Base-by-base conservation (phyloP, 2,113 vertebrate species). In the Sclerurus mexicanus region DNA sequence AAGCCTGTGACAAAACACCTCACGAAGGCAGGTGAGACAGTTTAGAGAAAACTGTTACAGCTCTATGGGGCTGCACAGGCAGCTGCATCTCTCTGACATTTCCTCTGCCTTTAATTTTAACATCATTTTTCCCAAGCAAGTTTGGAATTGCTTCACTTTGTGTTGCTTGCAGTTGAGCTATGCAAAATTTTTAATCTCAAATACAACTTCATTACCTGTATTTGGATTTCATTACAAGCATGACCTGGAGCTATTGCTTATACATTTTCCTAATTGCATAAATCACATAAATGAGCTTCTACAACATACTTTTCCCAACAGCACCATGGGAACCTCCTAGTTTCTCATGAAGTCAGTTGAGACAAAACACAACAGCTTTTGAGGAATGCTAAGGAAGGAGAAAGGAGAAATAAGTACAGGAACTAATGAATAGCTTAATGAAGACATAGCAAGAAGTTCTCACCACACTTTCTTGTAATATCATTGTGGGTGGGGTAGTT, bases 231-330 rank as follows among this genome's bases (percentile, higher is more conserved):
- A 85, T 93, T 95, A 95, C 42, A 79, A 74, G 18, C 59, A 76
- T 94, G 74, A 83, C 94, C 74, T 62, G 67, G 27, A 93, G 91
- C 47, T 7, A 30, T 66, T 60, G 39, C 35, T 94, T 91, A 78
- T 46, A 74, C 35, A 55, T 95, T 96, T 95, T 90, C 58, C 35
- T 90, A 96, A 91, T 80, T 95, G 72, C n/a, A 44, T 94, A 88
- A 71, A 90, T 80, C 82, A 89, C 46, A 85, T 1, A 10, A 93
- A 87, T 71, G 58, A 91, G 19, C 42, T 80, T 85, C 58, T 69
- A 49, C 56, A 78, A 47, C 75, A 94, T n/a, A 44, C 8, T 47
- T 66, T 96, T 93, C 78, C 67, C 76, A 91, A 73, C 52, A 83
- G 39, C 47, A 86, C 47, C 82, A 91, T 95, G 93, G 83, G 87